Conservation (phyloP, 1,140 invertebrate genomes). For the Hypsibius dujardini region DNA sequence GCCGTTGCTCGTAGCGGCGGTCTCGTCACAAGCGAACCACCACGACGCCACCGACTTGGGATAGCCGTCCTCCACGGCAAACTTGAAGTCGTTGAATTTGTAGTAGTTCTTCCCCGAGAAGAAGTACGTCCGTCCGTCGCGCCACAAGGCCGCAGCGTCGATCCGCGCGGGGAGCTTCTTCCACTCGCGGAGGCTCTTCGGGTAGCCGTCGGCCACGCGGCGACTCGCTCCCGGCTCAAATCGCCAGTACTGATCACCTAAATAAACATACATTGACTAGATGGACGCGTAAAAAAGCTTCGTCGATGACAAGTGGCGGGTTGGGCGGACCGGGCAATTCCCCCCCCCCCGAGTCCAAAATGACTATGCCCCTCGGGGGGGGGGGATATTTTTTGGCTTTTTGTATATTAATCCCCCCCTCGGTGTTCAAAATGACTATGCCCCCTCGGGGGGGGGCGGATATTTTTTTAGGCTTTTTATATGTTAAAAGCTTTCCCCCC, state of each 20-base stretch:
- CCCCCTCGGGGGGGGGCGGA: no score
- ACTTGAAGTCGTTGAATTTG: slow-evolving; percentile 75
- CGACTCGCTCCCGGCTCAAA: slow-evolving; percentile 56
- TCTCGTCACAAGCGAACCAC: slow-evolving; percentile 1
- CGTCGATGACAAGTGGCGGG: no score
- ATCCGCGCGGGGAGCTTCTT: slow-evolving; percentile 65
- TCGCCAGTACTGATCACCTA: slow-evolving; percentile 44
- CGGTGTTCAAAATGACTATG: no score
- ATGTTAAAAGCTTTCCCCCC: no score
- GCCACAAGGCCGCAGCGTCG: slow-evolving; percentile 72
- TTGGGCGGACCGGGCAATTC: no score
- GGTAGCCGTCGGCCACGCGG: slow-evolving; percentile 68
- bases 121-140: slow-evolving; percentile 84
- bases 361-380: no score
- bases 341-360: no score
- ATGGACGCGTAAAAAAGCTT: no score
- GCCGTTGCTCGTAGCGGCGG: no score
- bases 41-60: slow-evolving; percentile 6
- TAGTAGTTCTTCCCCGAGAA: slow-evolving; percentile 77
- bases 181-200: slow-evolving; percentile 74
- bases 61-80: slow-evolving; percentile 43
- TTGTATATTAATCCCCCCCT: no score
- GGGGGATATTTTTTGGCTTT: no score
- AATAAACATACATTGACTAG: slow-evolving; percentile 18
- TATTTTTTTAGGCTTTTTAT: no score